Conservation (phyloP, 2,888 invertebrate species). For the Lycophotia porphyrea region DNA sequence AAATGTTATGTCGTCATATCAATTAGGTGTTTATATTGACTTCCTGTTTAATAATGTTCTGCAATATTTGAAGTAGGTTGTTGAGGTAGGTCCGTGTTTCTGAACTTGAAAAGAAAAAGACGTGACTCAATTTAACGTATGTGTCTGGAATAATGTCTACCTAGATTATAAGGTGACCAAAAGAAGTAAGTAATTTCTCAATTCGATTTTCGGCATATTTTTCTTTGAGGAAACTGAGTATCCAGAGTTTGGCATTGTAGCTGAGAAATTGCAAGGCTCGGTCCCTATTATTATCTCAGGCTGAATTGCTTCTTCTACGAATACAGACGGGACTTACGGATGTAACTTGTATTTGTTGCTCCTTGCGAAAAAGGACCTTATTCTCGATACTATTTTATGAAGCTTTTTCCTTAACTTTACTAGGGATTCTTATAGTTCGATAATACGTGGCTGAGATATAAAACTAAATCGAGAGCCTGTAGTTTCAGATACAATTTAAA, state of each 20-base stretch:
- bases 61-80: conserved; percentile 35
- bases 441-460: conserved; percentile 1
- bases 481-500: conserved; percentile 35
- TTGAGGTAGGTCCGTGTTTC: conserved; percentile 62
- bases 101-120: conserved; percentile 36
- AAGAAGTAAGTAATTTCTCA: not conserved
- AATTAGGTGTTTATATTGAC: conserved; percentile 42
- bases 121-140: conserved; percentile 34
- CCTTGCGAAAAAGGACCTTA: conserved; percentile 1
- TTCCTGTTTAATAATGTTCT: conserved; percentile 44
- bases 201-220: not conserved
- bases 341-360: conserved; percentile 2
- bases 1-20: conserved; percentile 48
- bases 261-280: conserved; percentile 25
- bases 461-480: conserved; percentile 23
- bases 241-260: not conserved
- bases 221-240: conserved; percentile 12
- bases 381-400: conserved; percentile 1
- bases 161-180: conserved; percentile 21
- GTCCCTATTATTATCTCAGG: conserved; percentile 24
- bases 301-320: conserved; percentile 25
- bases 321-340: conserved; percentile 10
- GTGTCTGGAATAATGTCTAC: conserved; percentile 30
- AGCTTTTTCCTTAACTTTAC: conserved; percentile 29
- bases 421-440: not conserved